Evolutionary conservation across 92 coral and sea anemone species (phyloP).

Genomic region (Siderastrea siderea): DNA sequence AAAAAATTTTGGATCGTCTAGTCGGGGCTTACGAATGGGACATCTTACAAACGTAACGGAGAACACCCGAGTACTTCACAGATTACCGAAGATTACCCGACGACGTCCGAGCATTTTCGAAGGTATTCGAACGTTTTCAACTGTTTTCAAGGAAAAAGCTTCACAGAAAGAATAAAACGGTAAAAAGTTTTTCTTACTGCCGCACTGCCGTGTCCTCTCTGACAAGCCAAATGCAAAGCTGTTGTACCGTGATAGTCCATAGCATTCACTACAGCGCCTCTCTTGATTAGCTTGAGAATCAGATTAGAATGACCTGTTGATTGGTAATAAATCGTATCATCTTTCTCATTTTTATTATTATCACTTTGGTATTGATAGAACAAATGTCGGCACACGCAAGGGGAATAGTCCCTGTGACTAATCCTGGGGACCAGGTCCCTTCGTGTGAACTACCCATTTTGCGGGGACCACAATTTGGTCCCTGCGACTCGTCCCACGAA

Average conservation of each 20-base stretch:
- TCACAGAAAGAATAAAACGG: background rate
- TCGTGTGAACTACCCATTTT: too few species aligned
- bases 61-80: too few species aligned
- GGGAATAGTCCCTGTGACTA: too few species aligned
- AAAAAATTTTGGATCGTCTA: too few species aligned
- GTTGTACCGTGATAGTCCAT: conserved; percentile 98
- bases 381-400: too few species aligned
- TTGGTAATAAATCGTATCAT: background rate
- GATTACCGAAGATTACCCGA: too few species aligned
- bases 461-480: too few species aligned
- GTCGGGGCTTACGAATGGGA: too few species aligned
- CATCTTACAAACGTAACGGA: too few species aligned
- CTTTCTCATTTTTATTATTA: background rate
- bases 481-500: too few species aligned
- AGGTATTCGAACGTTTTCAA: background rate
- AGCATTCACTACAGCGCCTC: conserved; percentile 97
- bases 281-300: conserved; percentile 81
- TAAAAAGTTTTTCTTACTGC: conserved; percentile 62
- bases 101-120: too few species aligned
- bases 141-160: background rate
- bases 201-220: conserved; percentile 91
- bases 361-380: background rate
- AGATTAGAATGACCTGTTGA: conserved; percentile 86
- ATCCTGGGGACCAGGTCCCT: too few species aligned
- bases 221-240: conserved; percentile 95